Evolutionary conservation across 2,888 invertebrate genomes (phyloP).

Genomic region (Uropetala carovei): DNA sequence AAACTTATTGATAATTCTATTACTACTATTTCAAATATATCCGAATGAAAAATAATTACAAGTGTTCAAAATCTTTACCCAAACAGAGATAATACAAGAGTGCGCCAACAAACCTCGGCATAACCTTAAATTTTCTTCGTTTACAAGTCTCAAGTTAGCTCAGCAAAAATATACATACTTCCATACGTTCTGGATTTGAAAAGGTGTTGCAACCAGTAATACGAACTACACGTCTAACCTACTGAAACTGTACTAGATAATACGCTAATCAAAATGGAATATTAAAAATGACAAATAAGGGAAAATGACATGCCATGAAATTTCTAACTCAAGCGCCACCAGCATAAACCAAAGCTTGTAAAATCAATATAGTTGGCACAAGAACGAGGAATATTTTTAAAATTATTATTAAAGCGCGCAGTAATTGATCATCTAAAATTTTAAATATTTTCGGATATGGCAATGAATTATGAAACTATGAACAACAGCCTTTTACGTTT

Average conservation of each 20-base stretch:
- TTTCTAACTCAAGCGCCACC: no score
- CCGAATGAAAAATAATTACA: not conserved
- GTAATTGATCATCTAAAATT: no score
- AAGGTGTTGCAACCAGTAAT: not conserved
- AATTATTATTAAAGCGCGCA: no score
- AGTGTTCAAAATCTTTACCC: not conserved
- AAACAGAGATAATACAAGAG: not conserved
- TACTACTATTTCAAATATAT: not conserved
- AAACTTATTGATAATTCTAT: not conserved
- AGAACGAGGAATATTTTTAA: no score
- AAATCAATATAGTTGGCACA: no score
- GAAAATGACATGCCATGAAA: no score
- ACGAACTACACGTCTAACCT: not conserved
- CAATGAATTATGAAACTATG: no score
- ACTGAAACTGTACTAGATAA: not conserved
- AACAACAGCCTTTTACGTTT: no score
- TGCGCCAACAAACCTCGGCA: not conserved
- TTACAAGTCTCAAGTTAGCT: not conserved
- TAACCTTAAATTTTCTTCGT: not conserved
- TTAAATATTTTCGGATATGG: no score
- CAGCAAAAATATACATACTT: not conserved
- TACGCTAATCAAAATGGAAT: not conserved
- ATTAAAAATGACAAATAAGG: no score
- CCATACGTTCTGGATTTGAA: conserved; percentile 3
- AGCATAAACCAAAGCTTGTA: no score